phyloP scores from a whole-genome alignment of 2,113 vertebrate species.

The Chaetura pelagica region DNA sequence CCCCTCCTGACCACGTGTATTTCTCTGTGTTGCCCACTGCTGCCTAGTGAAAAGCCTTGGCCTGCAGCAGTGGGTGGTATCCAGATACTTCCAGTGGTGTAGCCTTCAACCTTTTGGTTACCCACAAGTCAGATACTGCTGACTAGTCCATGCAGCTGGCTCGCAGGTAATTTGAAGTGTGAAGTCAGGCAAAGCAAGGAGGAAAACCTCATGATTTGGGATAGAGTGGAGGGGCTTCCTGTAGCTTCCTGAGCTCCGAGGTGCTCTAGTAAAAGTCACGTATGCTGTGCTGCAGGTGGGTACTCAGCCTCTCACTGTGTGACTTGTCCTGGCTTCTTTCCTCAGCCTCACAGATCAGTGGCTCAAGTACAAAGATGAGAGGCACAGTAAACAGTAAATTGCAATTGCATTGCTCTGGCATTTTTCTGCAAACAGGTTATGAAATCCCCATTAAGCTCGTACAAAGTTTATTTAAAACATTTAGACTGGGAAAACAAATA shows the following conservation, averaged over 20 bases:
- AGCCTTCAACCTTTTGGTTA: not conserved
- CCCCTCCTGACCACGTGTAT: not conserved
- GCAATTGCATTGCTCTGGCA: not conserved
- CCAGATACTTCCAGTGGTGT: accelerated
- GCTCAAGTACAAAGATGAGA: not conserved
- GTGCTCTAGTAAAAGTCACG: accelerated
- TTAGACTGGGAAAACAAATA: not conserved
- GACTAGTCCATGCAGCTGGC: not conserved
- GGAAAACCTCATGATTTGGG: not conserved
- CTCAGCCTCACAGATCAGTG: not conserved
- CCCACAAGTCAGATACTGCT: accelerated
- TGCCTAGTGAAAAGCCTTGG: not conserved
- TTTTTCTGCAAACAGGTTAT: not conserved
- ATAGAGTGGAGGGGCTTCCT: not conserved
- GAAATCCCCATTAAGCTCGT: not conserved
- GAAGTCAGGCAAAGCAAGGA: not conserved
- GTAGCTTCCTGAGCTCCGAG: not conserved
- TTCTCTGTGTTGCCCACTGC: not conserved
- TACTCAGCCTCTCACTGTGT: not conserved
- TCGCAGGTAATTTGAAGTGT: not conserved
- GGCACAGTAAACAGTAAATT: not conserved
- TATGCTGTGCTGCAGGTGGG: accelerated
- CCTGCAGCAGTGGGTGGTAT: accelerated
- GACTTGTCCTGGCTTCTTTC: not conserved
- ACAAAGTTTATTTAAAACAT: not conserved